Base-by-base conservation (phyloP, 1,140 invertebrate species). In the Drosophila chauvacae region DNA sequence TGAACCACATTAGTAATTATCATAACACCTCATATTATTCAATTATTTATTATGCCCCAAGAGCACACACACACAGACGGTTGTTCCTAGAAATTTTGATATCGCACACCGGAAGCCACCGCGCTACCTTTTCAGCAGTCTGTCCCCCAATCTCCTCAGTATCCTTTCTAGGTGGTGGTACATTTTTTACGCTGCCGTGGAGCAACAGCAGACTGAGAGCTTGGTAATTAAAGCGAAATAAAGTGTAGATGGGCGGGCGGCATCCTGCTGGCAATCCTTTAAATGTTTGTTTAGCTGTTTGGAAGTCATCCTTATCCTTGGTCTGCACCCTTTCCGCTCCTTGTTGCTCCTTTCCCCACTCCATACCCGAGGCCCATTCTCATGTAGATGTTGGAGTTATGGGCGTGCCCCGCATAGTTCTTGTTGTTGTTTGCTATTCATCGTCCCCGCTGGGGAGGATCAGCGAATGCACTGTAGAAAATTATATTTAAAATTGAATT, bases 161-260 rank as follows among this genome's bases (percentile, higher is more conserved):
- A 20, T n/a, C 51, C 45, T 14, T 14, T 11, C 51, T 57, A 23
- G 56, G 33, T 42, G 28, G 26, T 16, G 28, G 60, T 26, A 28
- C 41, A 62, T 50, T 45, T 57, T 39, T 50, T 45, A 37, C 16
- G 28, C 48, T 23, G 5, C 20, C 37, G 50, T 14, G 13, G 4
- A 37, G 37, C 45, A 35, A 51, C 14, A 11, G 16, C 37, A 51
- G 30, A 69, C 51, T 58, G n/a, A 77, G 66, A 64, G 42, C 77
- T 64, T 72, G 77, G 77, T 78, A 79, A 79, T 79, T 79, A 79
- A 79, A 79, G 66, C 68, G 77, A 77, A 79, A 79, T 79, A 78
- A 65, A 79, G 65, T 78, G 66, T 72, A 59, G 75, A 61, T 79
- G 65, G 59, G 65, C 60, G 75, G 77, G 77, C 45, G 59, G 75